phyloP scores from a whole-genome alignment of 64 coral and sea anemone species.

The Actinia equina region DNA sequence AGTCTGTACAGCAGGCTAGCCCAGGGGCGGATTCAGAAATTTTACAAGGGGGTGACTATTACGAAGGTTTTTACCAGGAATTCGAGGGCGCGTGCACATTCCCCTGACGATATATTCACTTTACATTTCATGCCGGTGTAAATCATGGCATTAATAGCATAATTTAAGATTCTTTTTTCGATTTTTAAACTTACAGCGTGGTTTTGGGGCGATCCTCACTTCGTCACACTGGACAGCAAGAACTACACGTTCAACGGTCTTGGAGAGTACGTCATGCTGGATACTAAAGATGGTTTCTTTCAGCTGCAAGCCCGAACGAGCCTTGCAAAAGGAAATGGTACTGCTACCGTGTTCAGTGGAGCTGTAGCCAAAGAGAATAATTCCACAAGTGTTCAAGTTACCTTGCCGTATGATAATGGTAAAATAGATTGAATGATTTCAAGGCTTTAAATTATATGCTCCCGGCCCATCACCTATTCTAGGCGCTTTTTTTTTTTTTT shows the following conservation, averaged over 20 bases:
- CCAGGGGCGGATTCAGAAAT: neutral
- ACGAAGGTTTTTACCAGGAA: too few relatives aligned
- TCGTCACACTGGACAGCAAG: slow-evolving; percentile 29
- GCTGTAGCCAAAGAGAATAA: slow-evolving; percentile 35
- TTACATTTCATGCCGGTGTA: too few relatives aligned
- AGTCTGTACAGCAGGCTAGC: too few relatives aligned
- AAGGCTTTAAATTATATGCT: neutral
- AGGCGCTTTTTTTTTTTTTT: too few relatives aligned
- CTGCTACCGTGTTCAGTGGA: slow-evolving; percentile 36
- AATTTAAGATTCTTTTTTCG: too few relatives aligned
- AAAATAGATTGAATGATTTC: too few relatives aligned
- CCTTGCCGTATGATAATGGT: neutral
- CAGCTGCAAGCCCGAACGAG: slow-evolving; percentile 38
- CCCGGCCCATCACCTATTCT: too few relatives aligned
- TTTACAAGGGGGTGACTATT: too few relatives aligned
- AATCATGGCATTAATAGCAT: neutral
- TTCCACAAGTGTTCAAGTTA: slow-evolving; percentile 25
- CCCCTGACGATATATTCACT: too few relatives aligned
- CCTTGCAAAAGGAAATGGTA: slow-evolving; percentile 6
- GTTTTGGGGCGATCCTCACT: slow-evolving; percentile 46
- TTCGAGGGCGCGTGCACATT: too few relatives aligned
- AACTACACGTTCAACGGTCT: slow-evolving; percentile 51
- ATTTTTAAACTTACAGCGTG: neutral
- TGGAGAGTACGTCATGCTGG: slow-evolving; percentile 37
- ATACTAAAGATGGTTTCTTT: slow-evolving; percentile 35